phyloP scores from a whole-genome alignment of 1,140 invertebrate genomes.

The Choristoneura fumiferana region DNA sequence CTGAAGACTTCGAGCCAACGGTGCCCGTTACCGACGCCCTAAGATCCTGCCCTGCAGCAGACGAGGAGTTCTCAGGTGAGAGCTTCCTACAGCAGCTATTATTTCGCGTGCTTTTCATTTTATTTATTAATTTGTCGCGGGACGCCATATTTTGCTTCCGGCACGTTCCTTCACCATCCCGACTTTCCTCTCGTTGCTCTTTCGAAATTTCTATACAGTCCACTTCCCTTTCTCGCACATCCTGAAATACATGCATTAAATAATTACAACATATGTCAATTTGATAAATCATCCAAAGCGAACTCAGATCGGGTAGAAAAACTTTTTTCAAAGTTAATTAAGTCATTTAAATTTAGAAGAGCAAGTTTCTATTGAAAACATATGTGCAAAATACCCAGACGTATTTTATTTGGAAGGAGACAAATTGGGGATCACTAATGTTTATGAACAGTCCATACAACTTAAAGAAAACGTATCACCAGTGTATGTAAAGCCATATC shows the following conservation, averaged over 20 bases:
- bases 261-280: neutral
- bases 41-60: no score
- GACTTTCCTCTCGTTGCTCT: no score
- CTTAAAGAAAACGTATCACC: constrained; percentile 30
- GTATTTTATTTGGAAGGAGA: neutral
- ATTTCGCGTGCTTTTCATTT: no score
- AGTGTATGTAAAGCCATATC: constrained; percentile 44
- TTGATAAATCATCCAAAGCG: neutral
- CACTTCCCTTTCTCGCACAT: no score
- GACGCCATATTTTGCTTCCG: no score
- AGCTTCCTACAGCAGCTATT: no score
- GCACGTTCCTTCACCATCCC: no score
- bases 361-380: neutral
- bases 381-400: neutral
- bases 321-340: neutral
- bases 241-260: neutral
- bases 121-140: no score
- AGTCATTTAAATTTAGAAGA: neutral
- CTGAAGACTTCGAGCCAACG: no score
- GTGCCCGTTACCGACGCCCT: no score
- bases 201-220: no score
- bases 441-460: constrained; percentile 38
- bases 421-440: constrained; percentile 18
- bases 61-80: no score
- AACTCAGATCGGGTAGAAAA: neutral